Base-by-base conservation (phyloP, 2,888 invertebrate species). In the Meghimatium bilineatum region DNA sequence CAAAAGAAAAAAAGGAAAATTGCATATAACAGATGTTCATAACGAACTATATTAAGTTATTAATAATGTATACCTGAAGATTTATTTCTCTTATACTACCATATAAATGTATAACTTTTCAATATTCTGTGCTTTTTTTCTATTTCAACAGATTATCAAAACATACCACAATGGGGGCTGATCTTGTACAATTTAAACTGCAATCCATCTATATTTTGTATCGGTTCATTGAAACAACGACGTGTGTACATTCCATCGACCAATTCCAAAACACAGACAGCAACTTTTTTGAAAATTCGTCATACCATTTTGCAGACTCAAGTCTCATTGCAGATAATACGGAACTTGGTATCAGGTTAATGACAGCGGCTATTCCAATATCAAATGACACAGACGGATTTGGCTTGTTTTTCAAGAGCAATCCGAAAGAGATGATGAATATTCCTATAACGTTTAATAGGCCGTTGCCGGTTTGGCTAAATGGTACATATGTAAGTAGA, bases 401-500 rank as follows among this genome's bases (percentile, higher is more conserved):
- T 60, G 85, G 85, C 12, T 79, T 89, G 20, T 85, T 89, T 56
- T 90, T 89, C 79, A 79, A 84, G 63, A 87, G 89, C 38, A 90
- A 89, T 83, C 32, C 80, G 2, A 79, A 86, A 29, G 89, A 90
- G 80, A 75, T 88, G 72, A 66, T 75, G 20, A 84, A 90, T 75
- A 60, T 82, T 17, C 86, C 87, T 0, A 78, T 90, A 12, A 32
- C 75, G 29, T 90, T 90, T 71, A 80, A 87, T 12, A 77, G 72
- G 52, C 87, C 88, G 0, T 69, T 89, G 34, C 90, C 89, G 10
- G n/a, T 63, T 49, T 90, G 90, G 90, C 77, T 90, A 36, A 80
- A 78, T 29, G 84, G 84, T 26, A 80, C 78, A 12, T 34, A 80
- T 67, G 84, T 84, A 83, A 56, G 83, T 83, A 29, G 2, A 49